These are phyloP conservation scores for Reinhardtius hippoglossoides DNA, from an alignment of 2,113 vertebrate genomes.

Conservation along the genomic window DNA sequence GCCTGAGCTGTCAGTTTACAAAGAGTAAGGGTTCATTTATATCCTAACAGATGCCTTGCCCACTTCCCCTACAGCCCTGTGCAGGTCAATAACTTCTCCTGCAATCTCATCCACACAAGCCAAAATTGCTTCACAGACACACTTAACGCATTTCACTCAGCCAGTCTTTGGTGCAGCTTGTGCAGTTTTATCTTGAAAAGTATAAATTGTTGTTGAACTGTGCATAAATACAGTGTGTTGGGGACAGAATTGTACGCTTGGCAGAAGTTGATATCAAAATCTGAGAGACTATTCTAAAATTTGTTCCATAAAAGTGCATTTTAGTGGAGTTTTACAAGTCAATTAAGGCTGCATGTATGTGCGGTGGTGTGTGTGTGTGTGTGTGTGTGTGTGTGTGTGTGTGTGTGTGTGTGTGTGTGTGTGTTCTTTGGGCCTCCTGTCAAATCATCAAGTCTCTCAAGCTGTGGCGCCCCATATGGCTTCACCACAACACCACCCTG, in stretches of 20 bases:
- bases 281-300: slow-evolving; percentile 73
- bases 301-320: slow-evolving; percentile 79
- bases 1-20: slow-evolving; percentile 75
- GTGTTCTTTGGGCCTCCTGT: slow-evolving; percentile 64
- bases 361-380: too few species aligned
- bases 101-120: slow-evolving; percentile 25
- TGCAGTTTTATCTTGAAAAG: slow-evolving; percentile 58
- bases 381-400: slow-evolving; percentile 57
- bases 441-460: slow-evolving; percentile 71
- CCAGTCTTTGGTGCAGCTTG: slow-evolving; percentile 58
- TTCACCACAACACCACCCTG: slow-evolving; percentile 77
- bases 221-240: slow-evolving; percentile 64
- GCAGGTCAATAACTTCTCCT: slow-evolving; percentile 27
- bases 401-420: slow-evolving; percentile 63
- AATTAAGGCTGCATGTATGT: slow-evolving; percentile 77
- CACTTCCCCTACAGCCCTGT: slow-evolving; percentile 45
- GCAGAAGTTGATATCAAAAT: slow-evolving; percentile 81
- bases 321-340: slow-evolving; percentile 80
- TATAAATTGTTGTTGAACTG: slow-evolving; percentile 66
- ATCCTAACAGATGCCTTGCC: slow-evolving; percentile 73
- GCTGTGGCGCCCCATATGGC: slow-evolving; percentile 74
- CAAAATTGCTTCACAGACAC: slow-evolving; percentile 50
- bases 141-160: slow-evolving; percentile 47
- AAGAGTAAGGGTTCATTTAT: slow-evolving; percentile 80
- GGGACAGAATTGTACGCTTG: slow-evolving; percentile 74